These are phyloP conservation scores for Pundamilia nyererei DNA, from an alignment of 2,113 vertebrate species.

Conservation along the genomic window DNA sequence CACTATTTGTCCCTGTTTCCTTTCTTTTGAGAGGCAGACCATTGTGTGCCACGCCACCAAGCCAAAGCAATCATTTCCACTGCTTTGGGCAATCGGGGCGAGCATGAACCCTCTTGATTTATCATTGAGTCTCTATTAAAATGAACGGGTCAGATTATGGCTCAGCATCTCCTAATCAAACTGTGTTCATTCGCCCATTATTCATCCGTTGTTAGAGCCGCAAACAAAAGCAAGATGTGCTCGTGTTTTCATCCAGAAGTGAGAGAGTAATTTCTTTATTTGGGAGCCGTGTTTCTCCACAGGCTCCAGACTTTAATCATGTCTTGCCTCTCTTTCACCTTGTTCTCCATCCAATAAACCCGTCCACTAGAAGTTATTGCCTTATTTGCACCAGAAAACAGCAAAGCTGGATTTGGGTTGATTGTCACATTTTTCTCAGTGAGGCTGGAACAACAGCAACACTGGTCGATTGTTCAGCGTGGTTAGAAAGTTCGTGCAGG, in stretches of 20 bases:
- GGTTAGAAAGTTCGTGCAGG: background rate
- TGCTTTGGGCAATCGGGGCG: constrained; percentile 8
- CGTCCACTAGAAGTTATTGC: background rate
- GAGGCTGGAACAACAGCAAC: background rate
- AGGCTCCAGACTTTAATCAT: background rate
- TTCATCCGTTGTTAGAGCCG: background rate
- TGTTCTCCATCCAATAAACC: background rate
- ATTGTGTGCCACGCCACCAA: constrained; percentile 22
- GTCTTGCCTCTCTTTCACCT: background rate
- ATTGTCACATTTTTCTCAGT: background rate
- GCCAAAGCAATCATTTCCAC: constrained; percentile 34
- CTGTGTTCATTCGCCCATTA: background rate
- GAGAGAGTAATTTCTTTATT: background rate
- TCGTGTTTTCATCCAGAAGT: background rate
- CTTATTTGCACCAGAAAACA: background rate
- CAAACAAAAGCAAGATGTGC: background rate
- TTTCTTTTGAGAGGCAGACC: constrained; percentile 35
- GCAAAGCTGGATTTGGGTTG: background rate
- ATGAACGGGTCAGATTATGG: constrained; percentile 20
- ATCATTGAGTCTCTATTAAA: constrained; percentile 47
- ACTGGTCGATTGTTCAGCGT: background rate
- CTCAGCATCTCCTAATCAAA: constrained; percentile 11
- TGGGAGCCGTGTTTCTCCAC: background rate
- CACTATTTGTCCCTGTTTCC: constrained; percentile 42
- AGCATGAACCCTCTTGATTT: constrained; percentile 15